phyloP scores from a whole-genome alignment of 2,797 vertebrate genomes.

The Botia kubotai region DNA sequence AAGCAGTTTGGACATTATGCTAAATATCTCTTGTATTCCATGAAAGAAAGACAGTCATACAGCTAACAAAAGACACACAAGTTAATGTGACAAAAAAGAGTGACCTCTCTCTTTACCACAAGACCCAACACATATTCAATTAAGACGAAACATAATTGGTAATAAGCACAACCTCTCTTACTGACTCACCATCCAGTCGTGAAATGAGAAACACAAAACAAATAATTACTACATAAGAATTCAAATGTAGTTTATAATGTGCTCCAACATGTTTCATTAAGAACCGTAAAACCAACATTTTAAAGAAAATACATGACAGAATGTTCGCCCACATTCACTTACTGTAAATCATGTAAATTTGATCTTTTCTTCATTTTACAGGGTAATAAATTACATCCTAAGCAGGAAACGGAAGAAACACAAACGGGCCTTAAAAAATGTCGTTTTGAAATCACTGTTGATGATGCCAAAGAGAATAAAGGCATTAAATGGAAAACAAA shows the following conservation, averaged over 20 bases:
- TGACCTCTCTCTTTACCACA: neutral
- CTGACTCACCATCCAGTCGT: neutral
- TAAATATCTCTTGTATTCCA: too few species aligned
- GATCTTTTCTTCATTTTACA: neutral
- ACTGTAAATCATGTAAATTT: too few species aligned
- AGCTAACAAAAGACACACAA: neutral
- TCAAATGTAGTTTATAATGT: neutral
- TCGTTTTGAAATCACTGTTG: neutral
- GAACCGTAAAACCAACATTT: neutral
- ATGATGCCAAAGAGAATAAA: neutral
- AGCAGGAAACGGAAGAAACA: neutral
- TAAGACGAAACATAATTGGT: neutral
- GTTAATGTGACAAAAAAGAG: neutral
- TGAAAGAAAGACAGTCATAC: too few species aligned
- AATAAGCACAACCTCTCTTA: neutral
- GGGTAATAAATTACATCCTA: neutral
- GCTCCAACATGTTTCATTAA: neutral
- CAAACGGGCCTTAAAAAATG: neutral
- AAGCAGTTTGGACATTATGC: neutral
- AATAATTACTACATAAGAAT: slow-evolving; percentile 15
- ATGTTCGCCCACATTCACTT: neutral
- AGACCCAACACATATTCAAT: neutral
- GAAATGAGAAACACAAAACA: neutral
- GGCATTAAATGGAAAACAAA: neutral
- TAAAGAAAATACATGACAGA: neutral